Evolutionary conservation across 2,113 vertebrate genomes (phyloP), one percentile per base, ranked within the genome.

Genomic region (Litocranius walleri): DNA sequence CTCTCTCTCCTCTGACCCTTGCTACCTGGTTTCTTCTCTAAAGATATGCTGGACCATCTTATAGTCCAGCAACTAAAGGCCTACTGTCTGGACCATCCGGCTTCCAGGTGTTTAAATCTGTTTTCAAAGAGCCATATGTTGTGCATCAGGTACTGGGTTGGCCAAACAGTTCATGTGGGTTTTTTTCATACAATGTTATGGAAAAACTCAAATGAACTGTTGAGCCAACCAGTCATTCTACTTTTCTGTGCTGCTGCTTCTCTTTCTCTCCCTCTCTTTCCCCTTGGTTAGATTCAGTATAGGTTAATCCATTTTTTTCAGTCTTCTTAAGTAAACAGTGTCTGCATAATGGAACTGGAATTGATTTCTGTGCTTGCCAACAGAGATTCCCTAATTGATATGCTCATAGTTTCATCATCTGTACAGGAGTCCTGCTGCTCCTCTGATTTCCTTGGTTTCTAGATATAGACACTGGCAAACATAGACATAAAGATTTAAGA

Each of bases 321-420:
- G 50, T 78, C 87, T 56, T 90, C 62, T 56, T 94, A 81, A 97
- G 50, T 61, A 96, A 92, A 92, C 64, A 90, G 33, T 62, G 36
- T 40, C 94, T 96, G 82, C 61, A 62, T 97, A 92, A 88, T 84
- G 40, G 57, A 93, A 78, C 90, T 93, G 61, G 62, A 96, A 92
- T 95, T 91, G 62, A n/a, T 77, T 54, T 96, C 36, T 78, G 77
- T 77, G 78, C 88, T 91, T 95, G 90, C 92, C 64, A 90, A 85
- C 88, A 95, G 88, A 97, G 78, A 88, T 80, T 52, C 33, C 27
- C 48, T 96, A 92, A 91, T 86, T 95, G 93, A 64, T 81, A 33
- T 74, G 52, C 27, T 33, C 62, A 80, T 91, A 80, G 93, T 93
- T 94, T 92, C 71, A 94, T 94, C 78, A 94, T 25, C 74, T 50